phyloP scores from a whole-genome alignment of 2,113 vertebrate species.

The Heliornis fulica region DNA sequence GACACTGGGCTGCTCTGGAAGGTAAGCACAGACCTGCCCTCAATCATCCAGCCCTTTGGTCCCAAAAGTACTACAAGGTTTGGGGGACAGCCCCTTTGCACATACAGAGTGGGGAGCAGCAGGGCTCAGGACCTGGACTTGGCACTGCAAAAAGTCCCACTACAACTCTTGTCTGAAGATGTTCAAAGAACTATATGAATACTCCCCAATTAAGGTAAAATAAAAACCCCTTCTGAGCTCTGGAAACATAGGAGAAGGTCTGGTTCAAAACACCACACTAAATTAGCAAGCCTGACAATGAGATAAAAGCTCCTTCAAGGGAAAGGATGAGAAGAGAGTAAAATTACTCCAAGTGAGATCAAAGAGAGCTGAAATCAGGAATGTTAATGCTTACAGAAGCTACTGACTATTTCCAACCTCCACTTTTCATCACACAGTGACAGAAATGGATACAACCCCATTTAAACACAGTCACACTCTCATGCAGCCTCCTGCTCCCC shows the following conservation, averaged over 20 bases:
- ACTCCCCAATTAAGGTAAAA: neutral
- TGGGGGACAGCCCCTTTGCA: neutral
- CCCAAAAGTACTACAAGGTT: neutral
- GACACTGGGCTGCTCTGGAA: neutral
- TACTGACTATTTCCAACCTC: conserved; percentile 12
- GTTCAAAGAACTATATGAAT: neutral
- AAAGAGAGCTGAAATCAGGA: conserved; percentile 57
- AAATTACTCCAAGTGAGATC: conserved; percentile 60
- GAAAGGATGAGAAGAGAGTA: conserved; percentile 49
- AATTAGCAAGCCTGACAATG: conserved; percentile 56
- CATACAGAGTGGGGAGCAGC: neutral
- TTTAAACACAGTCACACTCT: neutral
- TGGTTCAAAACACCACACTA: conserved; percentile 25
- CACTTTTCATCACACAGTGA: neutral
- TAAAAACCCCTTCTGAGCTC: conserved; percentile 38
- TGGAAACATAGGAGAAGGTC: neutral
- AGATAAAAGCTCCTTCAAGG: conserved; percentile 61
- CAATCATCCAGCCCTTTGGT: neutral
- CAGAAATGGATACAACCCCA: neutral
- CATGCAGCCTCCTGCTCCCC: neutral
- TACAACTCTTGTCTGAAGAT: neutral
- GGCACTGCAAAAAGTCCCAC: neutral
- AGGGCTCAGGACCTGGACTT: neutral
- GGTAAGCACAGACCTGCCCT: neutral
- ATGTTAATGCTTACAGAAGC: conserved; percentile 63